Conservation (phyloP, 2,888 invertebrate species). For the Bibio marci region DNA sequence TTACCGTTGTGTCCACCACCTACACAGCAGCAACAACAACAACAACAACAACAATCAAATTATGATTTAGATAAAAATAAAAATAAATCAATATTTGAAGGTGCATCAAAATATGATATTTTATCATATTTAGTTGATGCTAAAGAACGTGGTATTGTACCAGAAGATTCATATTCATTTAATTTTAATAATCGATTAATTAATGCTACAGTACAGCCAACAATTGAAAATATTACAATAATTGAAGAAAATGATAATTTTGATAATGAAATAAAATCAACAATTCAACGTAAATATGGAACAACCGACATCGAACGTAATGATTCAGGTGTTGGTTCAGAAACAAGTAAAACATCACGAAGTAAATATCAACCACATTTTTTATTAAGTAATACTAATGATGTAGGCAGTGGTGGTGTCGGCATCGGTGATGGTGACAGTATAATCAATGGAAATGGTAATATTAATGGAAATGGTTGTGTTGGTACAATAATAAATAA, state of each 20-base stretch:
- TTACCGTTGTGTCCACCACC: constrained; percentile 65
- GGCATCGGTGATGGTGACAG: no score
- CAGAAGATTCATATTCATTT: constrained; percentile 53
- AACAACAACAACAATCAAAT: constrained; percentile 15
- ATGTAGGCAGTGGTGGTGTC: no score
- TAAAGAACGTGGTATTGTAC: constrained; percentile 54
- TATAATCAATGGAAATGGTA: no score
- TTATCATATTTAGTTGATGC: constrained; percentile 78
- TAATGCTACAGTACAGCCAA: constrained; percentile 10
- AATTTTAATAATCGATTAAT: constrained; percentile 33
- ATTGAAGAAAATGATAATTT: not conserved
- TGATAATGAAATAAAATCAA: constrained; percentile 12
- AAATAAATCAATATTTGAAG: constrained; percentile 55
- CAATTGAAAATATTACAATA: not conserved
- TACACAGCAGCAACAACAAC: constrained; percentile 21
- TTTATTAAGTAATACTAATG: constrained; percentile 29
- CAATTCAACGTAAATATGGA: constrained; percentile 32
- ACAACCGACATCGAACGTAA: constrained; percentile 73
- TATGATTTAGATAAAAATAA: constrained; percentile 52
- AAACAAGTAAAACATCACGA: constrained; percentile 73
- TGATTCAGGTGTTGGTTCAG: constrained; percentile 84
- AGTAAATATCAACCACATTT: constrained; percentile 55
- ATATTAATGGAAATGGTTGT: constrained; percentile 15
- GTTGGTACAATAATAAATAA: constrained; percentile 33
- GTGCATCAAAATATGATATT: constrained; percentile 78